Conservation (phyloP, 2,113 vertebrate genomes). For the Fulica atra region DNA sequence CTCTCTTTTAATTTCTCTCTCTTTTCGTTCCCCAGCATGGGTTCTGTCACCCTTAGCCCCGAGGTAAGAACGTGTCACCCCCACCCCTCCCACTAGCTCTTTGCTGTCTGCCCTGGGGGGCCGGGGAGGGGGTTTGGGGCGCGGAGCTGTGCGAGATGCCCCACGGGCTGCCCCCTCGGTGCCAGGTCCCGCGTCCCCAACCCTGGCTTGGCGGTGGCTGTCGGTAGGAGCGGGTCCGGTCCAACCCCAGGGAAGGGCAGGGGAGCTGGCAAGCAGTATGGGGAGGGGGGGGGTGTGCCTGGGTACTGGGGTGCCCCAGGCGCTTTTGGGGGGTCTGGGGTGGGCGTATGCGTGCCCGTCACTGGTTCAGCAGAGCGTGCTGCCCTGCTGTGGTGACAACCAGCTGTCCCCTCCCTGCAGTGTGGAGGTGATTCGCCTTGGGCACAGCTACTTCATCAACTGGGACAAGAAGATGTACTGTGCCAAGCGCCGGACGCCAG, state of each 20-base stretch:
- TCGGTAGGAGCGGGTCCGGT: neutral
- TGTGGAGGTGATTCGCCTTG: constrained; percentile 93
- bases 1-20: constrained; percentile 70
- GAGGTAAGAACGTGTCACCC: constrained; percentile 75
- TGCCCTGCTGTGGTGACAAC: neutral
- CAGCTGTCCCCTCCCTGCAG: constrained; percentile 55
- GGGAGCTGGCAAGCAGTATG: neutral
- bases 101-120: neutral
- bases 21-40: constrained; percentile 77
- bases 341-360: neutral
- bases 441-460: constrained; percentile 97
- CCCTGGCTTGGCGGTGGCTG: neutral
- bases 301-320: neutral
- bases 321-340: neutral
- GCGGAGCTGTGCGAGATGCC: neutral
- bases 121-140: neutral
- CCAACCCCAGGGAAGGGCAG: neutral
- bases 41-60: constrained; percentile 74
- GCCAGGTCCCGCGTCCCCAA: neutral
- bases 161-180: neutral
- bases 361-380: neutral
- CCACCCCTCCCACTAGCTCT: constrained; percentile 30
- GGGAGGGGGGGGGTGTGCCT: neutral
- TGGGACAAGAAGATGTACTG: constrained; percentile 96
- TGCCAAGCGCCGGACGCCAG: constrained; percentile 78